Evolutionary conservation across 2,113 vertebrate species (phyloP).

Genomic region (Synodontis membranacea): DNA sequence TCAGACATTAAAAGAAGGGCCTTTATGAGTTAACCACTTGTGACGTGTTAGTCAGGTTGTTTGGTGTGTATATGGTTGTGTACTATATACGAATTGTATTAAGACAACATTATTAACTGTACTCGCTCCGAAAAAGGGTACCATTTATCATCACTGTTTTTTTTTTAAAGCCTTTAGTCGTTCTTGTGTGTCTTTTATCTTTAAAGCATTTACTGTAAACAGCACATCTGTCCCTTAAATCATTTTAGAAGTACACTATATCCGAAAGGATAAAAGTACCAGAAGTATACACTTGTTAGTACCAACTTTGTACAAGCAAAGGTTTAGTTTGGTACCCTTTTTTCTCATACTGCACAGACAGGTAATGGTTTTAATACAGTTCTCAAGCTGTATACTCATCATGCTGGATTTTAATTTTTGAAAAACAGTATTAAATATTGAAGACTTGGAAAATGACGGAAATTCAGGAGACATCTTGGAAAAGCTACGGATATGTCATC

Average conservation of each 20-base stretch:
- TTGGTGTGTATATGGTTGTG: not conserved
- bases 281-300: not conserved
- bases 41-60: not conserved
- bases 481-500: not conserved
- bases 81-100: not conserved
- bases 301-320: not conserved
- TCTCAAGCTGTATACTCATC: no score
- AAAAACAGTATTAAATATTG: not conserved
- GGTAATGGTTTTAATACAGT: not conserved
- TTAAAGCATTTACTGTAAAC: not conserved
- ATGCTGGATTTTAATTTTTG: not conserved
- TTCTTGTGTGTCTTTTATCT: not conserved
- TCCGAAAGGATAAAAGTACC: not conserved
- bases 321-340: not conserved
- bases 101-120: not conserved
- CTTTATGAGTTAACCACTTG: not conserved
- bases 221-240: not conserved
- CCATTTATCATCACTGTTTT: not conserved
- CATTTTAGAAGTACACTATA: not conserved
- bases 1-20: not conserved
- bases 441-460: not conserved
- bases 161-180: fast-evolving
- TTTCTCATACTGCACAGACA: no score
- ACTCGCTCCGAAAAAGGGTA: not conserved
- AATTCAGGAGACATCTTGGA: not conserved